phyloP scores from a whole-genome alignment of 2,113 vertebrate species.

The Ictalurus punctatus region DNA sequence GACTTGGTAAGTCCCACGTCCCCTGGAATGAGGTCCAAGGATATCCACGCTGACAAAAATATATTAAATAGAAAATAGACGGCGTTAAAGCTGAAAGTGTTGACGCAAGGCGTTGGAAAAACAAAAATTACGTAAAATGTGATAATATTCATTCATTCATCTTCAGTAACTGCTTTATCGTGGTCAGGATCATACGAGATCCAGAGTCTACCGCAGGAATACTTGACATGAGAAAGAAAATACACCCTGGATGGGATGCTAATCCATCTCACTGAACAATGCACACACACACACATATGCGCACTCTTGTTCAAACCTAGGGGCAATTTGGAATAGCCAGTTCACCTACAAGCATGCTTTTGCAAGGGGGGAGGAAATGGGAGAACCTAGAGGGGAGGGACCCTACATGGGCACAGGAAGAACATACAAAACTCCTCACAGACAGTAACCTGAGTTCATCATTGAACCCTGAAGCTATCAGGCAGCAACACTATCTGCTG shows the following conservation, averaged over 20 bases:
- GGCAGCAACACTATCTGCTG: background rate
- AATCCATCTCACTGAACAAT: background rate
- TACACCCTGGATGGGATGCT: background rate
- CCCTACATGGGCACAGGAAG: background rate
- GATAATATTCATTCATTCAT: background rate
- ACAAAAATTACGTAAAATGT: background rate
- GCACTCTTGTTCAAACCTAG: background rate
- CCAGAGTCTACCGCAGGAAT: background rate
- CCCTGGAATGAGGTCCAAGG: constrained; percentile 71
- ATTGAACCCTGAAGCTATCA: background rate
- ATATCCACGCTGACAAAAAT: constrained; percentile 45
- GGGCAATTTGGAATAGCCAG: background rate
- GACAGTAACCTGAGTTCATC: background rate
- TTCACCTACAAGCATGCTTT: background rate
- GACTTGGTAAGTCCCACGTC: constrained; percentile 72
- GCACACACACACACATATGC: background rate
- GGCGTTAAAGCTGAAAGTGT: background rate
- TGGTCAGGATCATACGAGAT: background rate
- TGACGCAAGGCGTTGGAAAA: background rate
- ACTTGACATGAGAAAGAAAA: background rate
- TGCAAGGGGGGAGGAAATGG: background rate
- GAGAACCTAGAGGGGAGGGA: background rate
- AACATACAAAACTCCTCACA: background rate
- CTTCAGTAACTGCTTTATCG: background rate
- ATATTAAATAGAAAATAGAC: constrained; percentile 11